Percentiles rank a stretch among this genome's conserved stretches.
Conservation (phyloP, 2,797 vertebrate species). For the Steatocranus sp. region DNA sequence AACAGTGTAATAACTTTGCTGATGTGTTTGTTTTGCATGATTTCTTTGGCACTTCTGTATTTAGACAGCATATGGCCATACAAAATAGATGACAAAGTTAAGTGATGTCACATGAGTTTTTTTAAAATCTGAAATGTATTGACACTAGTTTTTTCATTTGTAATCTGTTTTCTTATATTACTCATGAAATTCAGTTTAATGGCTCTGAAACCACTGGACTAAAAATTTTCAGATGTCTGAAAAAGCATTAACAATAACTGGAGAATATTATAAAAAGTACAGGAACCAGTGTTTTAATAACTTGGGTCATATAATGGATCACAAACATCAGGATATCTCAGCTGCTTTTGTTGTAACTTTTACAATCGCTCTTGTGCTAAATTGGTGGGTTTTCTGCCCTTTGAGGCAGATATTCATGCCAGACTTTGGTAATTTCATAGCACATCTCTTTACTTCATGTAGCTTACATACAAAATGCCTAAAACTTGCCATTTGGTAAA, state of each 20-base stretch:
- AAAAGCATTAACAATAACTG: background rate
- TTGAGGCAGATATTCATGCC: background rate
- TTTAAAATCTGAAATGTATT: background rate
- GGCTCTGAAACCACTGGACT: background rate
- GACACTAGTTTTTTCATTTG: background rate
- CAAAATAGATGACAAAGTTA: constrained; percentile 17
- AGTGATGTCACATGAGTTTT: background rate
- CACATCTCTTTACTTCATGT: background rate
- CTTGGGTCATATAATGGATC: background rate
- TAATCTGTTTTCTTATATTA: background rate
- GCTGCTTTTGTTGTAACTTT: background rate
- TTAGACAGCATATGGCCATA: constrained; percentile 37
- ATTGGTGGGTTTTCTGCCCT: background rate
- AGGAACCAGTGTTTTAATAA: background rate
- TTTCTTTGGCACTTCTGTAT: constrained; percentile 16
- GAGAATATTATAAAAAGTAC: background rate
- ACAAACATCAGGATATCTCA: background rate
- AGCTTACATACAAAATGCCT: background rate
- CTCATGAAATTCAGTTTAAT: background rate
- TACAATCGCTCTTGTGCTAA: background rate
- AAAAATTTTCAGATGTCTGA: background rate
- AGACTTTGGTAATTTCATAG: background rate
- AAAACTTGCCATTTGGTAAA: background rate
- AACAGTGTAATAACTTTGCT: constrained; percentile 61
- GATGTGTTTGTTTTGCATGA: constrained; percentile 62